phyloP scores from a whole-genome alignment of 1,140 invertebrate species.

The Acyrthosiphon pisum region DNA sequence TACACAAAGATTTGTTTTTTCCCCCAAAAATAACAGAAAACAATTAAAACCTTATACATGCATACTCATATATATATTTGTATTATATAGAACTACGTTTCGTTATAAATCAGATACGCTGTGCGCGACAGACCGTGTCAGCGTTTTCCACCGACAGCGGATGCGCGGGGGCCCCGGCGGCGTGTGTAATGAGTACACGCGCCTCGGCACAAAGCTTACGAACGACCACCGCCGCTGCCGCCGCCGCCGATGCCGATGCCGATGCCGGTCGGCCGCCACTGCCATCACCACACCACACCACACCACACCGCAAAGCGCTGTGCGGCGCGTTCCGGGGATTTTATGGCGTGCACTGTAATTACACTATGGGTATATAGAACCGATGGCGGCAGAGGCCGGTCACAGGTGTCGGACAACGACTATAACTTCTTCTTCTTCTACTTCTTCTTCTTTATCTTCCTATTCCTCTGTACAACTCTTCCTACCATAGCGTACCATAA shows the following conservation, averaged over 20 bases:
- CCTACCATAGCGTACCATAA: not conserved
- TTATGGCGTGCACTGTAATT: slow-evolving; percentile 55
- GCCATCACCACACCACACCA: slow-evolving; percentile 23
- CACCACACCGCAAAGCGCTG: slow-evolving; percentile 28
- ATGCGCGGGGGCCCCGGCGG: slow-evolving; percentile 42
- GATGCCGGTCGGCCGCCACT: slow-evolving; percentile 4
- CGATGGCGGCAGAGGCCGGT: slow-evolving; percentile 51
- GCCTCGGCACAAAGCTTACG: slow-evolving; percentile 56
- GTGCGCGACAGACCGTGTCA: slow-evolving; percentile 57
- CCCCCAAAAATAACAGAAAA: slow-evolving; percentile 9
- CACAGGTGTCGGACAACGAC: slow-evolving; percentile 56
- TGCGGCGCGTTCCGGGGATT: slow-evolving; percentile 54
- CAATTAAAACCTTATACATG: slow-evolving; percentile 38
- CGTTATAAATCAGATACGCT: slow-evolving; percentile 55
- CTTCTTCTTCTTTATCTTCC: not conserved
- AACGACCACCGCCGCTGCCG: slow-evolving; percentile 36
- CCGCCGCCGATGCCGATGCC: slow-evolving; percentile 20
- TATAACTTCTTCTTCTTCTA: slow-evolving; percentile 34
- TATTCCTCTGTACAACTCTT: not conserved
- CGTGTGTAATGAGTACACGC: slow-evolving; percentile 56
- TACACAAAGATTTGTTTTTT: not conserved
- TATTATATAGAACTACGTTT: not conserved
- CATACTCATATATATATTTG: not conserved
- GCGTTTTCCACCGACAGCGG: slow-evolving; percentile 48
- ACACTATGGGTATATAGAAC: slow-evolving; percentile 30